phyloP scores from a whole-genome alignment of 2,888 invertebrate species.

The Melipona beecheii region DNA sequence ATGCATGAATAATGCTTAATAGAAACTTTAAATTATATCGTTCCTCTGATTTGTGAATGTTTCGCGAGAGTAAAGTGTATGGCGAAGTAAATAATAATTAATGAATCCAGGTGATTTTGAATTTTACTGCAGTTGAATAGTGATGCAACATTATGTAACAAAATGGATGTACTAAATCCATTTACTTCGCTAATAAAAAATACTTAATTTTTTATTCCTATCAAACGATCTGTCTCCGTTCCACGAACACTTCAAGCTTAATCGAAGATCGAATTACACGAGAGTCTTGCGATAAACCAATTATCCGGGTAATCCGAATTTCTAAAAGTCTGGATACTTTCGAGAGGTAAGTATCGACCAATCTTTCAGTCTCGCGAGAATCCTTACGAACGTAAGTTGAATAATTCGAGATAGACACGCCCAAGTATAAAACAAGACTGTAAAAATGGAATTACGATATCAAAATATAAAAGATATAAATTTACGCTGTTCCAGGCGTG shows the following conservation, averaged over 20 bases:
- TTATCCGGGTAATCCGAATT: slow-evolving; percentile 32
- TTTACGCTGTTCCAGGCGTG: not conserved
- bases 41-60: not conserved
- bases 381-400: not conserved
- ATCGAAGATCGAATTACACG: too few species aligned
- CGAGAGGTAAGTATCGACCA: too few species aligned
- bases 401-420: not conserved
- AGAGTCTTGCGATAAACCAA: slow-evolving; percentile 1
- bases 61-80: not conserved
- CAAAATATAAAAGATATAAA: not conserved
- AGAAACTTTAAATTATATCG: too few species aligned
- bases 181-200: slow-evolving; percentile 10
- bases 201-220: slow-evolving; percentile 12
- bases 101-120: not conserved
- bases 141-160: not conserved
- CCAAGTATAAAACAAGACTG: not conserved
- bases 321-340: not conserved
- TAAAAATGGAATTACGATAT: not conserved
- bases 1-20: too few species aligned
- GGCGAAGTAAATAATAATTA: not conserved
- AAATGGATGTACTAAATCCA: not conserved
- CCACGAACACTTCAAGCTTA: not conserved
- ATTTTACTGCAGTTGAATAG: not conserved
- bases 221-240: slow-evolving; percentile 13
- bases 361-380: not conserved